Evolutionary conservation across 2,797 vertebrate genomes (phyloP).

Genomic region (Epinephelus awoara): DNA sequence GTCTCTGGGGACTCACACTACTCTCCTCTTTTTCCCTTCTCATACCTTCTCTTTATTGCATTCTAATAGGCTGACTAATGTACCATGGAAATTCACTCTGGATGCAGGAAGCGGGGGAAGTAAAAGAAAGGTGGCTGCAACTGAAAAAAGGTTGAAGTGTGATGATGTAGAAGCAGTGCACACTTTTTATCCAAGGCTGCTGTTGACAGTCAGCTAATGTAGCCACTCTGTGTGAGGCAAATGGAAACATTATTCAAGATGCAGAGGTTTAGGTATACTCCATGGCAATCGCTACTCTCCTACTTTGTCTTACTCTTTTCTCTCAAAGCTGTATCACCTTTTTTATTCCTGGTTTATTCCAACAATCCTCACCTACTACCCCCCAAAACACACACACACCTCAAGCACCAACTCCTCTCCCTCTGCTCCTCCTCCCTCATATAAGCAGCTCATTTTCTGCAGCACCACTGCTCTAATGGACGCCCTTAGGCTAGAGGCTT

Average conservation of each 20-base stretch:
- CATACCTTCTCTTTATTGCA: constrained; percentile 95
- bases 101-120: constrained; percentile 83
- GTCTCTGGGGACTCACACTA: constrained; percentile 89
- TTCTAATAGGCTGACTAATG: constrained; percentile 99
- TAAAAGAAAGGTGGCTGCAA: constrained; percentile 53
- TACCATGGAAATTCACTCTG: constrained; percentile 98
- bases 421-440: constrained; percentile 75
- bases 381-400: constrained; percentile 37
- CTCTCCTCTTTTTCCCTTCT: constrained; percentile 76
- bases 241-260: constrained; percentile 49
- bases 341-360: constrained; percentile 54
- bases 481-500: constrained; percentile 96
- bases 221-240: constrained; percentile 41
- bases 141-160: constrained; percentile 41
- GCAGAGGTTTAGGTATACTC: constrained; percentile 14
- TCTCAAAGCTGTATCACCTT: constrained; percentile 67
- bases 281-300: constrained; percentile 59
- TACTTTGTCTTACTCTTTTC: constrained; percentile 77
- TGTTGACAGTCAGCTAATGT: constrained; percentile 37
- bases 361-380: constrained; percentile 37
- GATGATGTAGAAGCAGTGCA: constrained; percentile 29
- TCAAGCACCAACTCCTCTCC: constrained; percentile 49
- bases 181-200: constrained; percentile 14
- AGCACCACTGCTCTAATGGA: constrained; percentile 96
- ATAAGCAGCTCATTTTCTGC: constrained; percentile 91